A percentile compares a stretch with the other conserved stretches of the same genome.
Conservation (phyloP, 2,888 invertebrate genomes). For the Tiphia femorata region DNA sequence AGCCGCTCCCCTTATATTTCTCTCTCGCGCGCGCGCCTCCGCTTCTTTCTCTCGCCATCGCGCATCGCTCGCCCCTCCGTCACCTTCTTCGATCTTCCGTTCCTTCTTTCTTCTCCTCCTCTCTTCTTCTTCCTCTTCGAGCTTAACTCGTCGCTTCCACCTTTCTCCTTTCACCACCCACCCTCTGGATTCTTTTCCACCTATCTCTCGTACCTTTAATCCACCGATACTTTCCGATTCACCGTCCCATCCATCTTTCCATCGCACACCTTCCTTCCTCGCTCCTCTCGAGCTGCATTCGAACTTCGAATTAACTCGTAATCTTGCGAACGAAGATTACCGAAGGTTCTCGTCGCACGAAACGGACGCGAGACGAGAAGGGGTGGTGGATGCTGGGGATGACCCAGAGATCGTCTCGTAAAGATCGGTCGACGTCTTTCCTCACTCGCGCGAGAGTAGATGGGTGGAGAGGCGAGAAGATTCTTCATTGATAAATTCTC, state of each 20-base stretch:
- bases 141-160: background rate
- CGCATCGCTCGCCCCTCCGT: slow-evolving; percentile 1
- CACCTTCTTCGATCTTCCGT: background rate
- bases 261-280: too few relatives aligned
- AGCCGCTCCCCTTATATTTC: slow-evolving; percentile 17
- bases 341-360: slow-evolving; percentile 17
- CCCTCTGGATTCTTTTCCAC: background rate
- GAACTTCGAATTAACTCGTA: too few relatives aligned
- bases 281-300: too few relatives aligned
- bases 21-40: too few relatives aligned
- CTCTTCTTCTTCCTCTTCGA: background rate
- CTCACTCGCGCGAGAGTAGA: background rate
- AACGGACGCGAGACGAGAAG: slow-evolving; percentile 11
- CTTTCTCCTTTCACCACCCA: background rate
- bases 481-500: background rate
- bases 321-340: too few relatives aligned
- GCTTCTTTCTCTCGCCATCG: slow-evolving; percentile 1
- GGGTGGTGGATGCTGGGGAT: background rate
- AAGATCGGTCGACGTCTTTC: slow-evolving; percentile 7
- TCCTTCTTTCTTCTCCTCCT: background rate
- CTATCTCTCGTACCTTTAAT: background rate
- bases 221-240: too few relatives aligned
- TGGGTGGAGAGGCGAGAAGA: background rate
- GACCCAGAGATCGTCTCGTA: slow-evolving; percentile 8
- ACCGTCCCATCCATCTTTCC: too few relatives aligned